Evolutionary conservation across 2,113 vertebrate species (phyloP).

Genomic region (Pangasianodon gigas): DNA sequence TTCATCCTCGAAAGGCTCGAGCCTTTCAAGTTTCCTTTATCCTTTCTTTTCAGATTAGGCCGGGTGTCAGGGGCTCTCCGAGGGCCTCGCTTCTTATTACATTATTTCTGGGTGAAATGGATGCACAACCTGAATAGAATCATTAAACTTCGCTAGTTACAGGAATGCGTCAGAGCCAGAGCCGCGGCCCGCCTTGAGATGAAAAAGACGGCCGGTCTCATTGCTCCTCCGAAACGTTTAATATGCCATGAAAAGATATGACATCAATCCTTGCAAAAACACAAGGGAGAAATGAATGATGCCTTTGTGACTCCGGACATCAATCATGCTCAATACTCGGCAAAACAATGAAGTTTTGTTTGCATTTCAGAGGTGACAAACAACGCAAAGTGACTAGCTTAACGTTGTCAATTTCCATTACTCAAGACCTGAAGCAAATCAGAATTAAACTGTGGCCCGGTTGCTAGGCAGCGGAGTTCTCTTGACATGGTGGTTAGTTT

Average conservation of each 20-base stretch:
- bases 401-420: slow-evolving; percentile 99
- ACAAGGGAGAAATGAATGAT: slow-evolving; percentile 94
- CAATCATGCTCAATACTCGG: slow-evolving; percentile 86
- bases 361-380: slow-evolving; percentile 98
- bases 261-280: slow-evolving; percentile 92
- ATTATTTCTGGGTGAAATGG: slow-evolving; percentile 85
- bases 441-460: slow-evolving; percentile 96
- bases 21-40: slow-evolving; percentile 75
- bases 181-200: slow-evolving; percentile 75
- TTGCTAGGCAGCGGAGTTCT: slow-evolving; percentile 99
- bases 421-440: slow-evolving; percentile 95
- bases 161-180: slow-evolving; percentile 68
- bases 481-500: slow-evolving; percentile 99
- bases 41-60: slow-evolving; percentile 70
- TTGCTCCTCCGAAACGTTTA: slow-evolving; percentile 83
- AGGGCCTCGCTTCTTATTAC: slow-evolving; percentile 82
- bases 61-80: slow-evolving; percentile 73
- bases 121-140: slow-evolving; percentile 79
- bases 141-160: slow-evolving; percentile 84
- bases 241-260: slow-evolving; percentile 98
- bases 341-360: slow-evolving; percentile 98
- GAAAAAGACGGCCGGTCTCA: slow-evolving; percentile 83
- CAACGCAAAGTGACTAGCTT: slow-evolving; percentile 95
- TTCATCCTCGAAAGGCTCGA: slow-evolving; percentile 67
- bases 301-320: slow-evolving; percentile 92